A percentile compares a stretch with the other conserved stretches of the same genome.
Conservation (phyloP, 2,888 invertebrate species). For the Trichopoda pennipes region DNA sequence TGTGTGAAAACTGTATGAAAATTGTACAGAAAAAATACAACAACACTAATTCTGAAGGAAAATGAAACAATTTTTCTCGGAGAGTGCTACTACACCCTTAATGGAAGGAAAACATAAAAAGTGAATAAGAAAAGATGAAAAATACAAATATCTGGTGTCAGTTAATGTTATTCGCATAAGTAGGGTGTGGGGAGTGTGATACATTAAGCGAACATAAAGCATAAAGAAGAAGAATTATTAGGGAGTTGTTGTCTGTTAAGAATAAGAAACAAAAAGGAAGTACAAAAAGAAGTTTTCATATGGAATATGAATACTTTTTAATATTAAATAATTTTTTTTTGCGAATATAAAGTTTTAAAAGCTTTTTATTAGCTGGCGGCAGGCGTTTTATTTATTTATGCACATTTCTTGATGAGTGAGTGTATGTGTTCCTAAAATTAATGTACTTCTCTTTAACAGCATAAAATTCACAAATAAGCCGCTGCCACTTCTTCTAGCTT, state of each 20-base stretch:
- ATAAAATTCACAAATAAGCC: not conserved
- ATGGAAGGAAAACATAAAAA: slow-evolving; percentile 39
- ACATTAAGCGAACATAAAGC: not conserved
- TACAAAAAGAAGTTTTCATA: not conserved
- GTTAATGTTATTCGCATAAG: not conserved
- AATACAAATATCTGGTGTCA: not conserved
- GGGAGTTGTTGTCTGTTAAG: slow-evolving; percentile 43
- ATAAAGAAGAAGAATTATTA: slow-evolving; percentile 13
- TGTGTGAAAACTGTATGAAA: slow-evolving; percentile 26
- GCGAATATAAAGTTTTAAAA: not conserved
- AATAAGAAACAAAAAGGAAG: not conserved
- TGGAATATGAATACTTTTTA: not conserved
- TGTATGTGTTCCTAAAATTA: not conserved
- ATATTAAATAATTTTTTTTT: not conserved
- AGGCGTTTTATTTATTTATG: not conserved
- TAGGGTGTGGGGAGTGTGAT: slow-evolving; percentile 16
- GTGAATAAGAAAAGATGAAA: slow-evolving; percentile 23
- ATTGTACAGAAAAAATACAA: slow-evolving; percentile 41
- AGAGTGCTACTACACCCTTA: slow-evolving; percentile 54
- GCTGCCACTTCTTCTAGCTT: not conserved
- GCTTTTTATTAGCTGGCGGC: not conserved
- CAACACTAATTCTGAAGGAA: slow-evolving; percentile 22
- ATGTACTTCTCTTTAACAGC: slow-evolving; percentile 11
- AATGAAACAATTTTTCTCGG: slow-evolving; percentile 30
- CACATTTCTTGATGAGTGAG: not conserved